Conservation (phyloP, 2,113 vertebrate genomes). For the Synodontis membranacea region DNA sequence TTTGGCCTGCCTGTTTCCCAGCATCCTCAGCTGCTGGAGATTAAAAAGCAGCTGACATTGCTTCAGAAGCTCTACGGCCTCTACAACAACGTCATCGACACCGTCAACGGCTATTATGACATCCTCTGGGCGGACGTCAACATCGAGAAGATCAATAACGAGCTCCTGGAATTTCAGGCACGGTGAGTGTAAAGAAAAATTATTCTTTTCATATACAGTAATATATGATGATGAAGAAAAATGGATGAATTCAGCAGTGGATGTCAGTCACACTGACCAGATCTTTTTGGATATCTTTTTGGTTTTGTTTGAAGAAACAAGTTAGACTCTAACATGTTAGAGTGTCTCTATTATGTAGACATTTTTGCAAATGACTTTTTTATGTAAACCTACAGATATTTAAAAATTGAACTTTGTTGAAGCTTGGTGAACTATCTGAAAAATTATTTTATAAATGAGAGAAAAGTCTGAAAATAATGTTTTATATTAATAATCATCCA, state of each 20-base stretch:
- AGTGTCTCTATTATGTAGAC: too few relatives aligned
- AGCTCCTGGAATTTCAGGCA: slow-evolving; percentile 87
- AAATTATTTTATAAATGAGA: too few relatives aligned
- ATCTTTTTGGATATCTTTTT: too few relatives aligned
- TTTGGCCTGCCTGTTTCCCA: slow-evolving; percentile 87
- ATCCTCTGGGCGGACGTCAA: slow-evolving; percentile 90
- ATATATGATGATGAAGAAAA: too few relatives aligned
- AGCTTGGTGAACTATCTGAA: too few relatives aligned
- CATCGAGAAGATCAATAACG: slow-evolving; percentile 86
- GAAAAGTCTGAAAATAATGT: too few relatives aligned
- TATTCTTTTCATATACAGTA: too few relatives aligned
- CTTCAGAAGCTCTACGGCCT: slow-evolving; percentile 90
- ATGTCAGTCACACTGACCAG: not conserved
- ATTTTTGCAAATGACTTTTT: too few relatives aligned
- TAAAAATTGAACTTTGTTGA: too few relatives aligned
- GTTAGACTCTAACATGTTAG: too few relatives aligned
- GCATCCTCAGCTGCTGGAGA: slow-evolving; percentile 88
- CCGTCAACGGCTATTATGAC: slow-evolving; percentile 85
- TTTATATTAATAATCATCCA: not conserved
- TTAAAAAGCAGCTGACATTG: slow-evolving; percentile 85
- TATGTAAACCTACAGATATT: too few relatives aligned
- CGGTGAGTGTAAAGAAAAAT: slow-evolving; percentile 69
- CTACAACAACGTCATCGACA: slow-evolving; percentile 88
- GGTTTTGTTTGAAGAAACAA: too few relatives aligned
- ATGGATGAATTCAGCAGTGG: slow-evolving; percentile 17